Base-by-base conservation (phyloP, 1,140 invertebrate genomes). In the Panagrolaimus sp. region DNA sequence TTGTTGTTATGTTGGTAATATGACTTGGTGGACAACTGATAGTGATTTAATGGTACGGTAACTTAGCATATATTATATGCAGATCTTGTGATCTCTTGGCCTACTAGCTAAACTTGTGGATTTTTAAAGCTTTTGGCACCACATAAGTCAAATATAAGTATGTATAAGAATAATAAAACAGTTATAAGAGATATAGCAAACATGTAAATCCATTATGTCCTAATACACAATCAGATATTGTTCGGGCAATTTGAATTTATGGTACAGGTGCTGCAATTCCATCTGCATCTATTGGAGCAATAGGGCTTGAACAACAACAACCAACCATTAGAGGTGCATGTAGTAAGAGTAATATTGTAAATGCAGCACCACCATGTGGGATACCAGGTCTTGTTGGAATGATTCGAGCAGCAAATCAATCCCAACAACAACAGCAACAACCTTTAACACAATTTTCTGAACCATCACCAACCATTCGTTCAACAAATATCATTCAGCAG, bases 141-240 rank as follows among this genome's bases (percentile, higher is more conserved):
- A n/a, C n/a, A n/a, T n/a, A n/a, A 93, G 44, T 97, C 91, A 66
- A 96, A 96, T 86, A 91, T 93, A 84, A 90, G 91, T 68, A 86
- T 91, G 38, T 88, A 86, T 73, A 88, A 88, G 83, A 86, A 88
- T 81, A 87, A 88, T 74, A 82, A 85, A 83, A 62, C 82, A n/a
- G 84, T 51, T 80, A 70, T 79, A 66, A 80, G 79, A 75, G 86
- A 84, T n/a, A 44, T 83, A 76, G 69, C 5, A 67, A 57, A 44
- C 43, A 65, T 25, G 57, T 63, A 14, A 65, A 67, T 31, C 27
- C 38, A 9, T n/a, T n/a, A n/a, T n/a, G n/a, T n/a, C 31, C 88
- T 87, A 23, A 84, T 86, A n/a, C 88, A 88, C 11, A 90, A 91
- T 77, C 91, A 90, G 90, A 90, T 89, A 79, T 84, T n/a, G n/a